Evolutionary conservation across 2,113 vertebrate genomes (phyloP), one percentile per base, ranked within the genome.

Genomic region (Colius striatus): DNA sequence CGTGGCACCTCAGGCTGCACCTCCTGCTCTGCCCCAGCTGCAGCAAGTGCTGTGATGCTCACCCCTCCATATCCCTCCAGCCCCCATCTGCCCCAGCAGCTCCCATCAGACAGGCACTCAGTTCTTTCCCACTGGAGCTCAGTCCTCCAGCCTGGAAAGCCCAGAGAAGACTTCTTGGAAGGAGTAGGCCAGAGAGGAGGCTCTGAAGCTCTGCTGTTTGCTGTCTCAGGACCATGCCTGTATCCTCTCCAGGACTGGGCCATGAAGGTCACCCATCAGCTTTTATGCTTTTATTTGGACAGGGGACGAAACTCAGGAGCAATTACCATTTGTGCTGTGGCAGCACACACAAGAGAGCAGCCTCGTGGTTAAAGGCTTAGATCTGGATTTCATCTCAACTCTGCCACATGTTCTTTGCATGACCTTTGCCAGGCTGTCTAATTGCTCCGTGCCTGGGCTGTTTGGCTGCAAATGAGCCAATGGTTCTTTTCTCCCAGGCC

Each of bases 21-120:
- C 74, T 50, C 53, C 32, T 0, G 12, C 32, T 20, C 58, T 57
- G 61, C 60, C 13, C 3, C 68, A 77, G 70, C 36, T 27, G 6
- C 61, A 32, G 19, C 15, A 6, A 48, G 20, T 9, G 0, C 54
- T 13, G 43, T 6, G 4, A 2, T 11, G 8, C 16, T 23, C 2
- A 2, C 4, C 17, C 7, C 4, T 3, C 5, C 27, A 2, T 0
- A 8, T 3, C 6, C 36, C 41, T 38, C 9, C n/a, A 25, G 11
- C 15, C 23, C 32, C 36, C 13, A 0, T 26, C 21, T 73, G 6
- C 30, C 47, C 58, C 19, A 16, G 30, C 2, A 48, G 26, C 17
- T 53, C 70, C 61, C 32, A 14, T 13, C 0, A 1, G 61, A 27
- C 16, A 43, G 29, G 51, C 1, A 1, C 7, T 48, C 9, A 67